Conservation (phyloP, 2,797 vertebrate genomes). For the Mallotus villosus region DNA sequence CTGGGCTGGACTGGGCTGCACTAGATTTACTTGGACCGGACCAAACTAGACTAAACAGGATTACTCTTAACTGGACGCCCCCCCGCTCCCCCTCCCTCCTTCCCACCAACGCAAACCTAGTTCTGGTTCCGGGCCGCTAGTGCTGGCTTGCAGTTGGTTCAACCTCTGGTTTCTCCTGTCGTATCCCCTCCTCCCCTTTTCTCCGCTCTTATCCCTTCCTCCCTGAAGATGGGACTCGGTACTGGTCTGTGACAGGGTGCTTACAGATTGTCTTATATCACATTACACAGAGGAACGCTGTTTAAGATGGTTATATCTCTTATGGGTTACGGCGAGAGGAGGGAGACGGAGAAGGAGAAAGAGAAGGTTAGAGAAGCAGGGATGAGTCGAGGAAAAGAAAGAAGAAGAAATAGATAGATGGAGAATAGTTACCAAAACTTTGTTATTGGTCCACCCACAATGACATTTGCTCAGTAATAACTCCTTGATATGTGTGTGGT, state of each 20-base stretch:
- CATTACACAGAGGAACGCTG: constrained; percentile 20
- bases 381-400: neutral
- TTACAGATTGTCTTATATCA: constrained; percentile 16
- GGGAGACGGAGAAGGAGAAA: constrained; percentile 4
- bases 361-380: neutral
- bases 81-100: neutral
- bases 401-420: neutral
- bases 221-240: no score
- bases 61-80: neutral
- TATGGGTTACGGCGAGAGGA: constrained; percentile 8
- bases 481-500: neutral
- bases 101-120: no score
- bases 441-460: no score
- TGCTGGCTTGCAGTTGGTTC: no score
- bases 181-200: neutral
- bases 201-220: neutral
- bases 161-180: neutral
- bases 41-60: neutral
- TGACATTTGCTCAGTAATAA: no score
- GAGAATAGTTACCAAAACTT: neutral
- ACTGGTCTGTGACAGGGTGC: no score
- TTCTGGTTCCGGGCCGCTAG: no score
- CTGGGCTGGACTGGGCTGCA: neutral
- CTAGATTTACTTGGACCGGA: neutral
- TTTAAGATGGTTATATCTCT: constrained; percentile 16